Evolutionary conservation across 2,888 invertebrate species (phyloP).

Genomic region (Dryococelus australis): DNA sequence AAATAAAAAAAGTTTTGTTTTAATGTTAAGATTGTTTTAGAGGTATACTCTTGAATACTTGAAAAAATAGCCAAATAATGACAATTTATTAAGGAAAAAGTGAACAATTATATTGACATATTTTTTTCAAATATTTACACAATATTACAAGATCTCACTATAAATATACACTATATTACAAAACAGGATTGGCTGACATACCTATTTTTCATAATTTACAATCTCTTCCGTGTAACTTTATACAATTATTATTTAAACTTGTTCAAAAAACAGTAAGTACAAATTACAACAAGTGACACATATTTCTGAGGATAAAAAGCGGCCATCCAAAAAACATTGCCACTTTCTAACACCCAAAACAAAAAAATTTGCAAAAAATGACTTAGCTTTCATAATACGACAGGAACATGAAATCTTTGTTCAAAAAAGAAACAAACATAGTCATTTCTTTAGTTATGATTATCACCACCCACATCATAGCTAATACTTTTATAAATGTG

Average conservation of each 20-base stretch:
- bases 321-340: slow-evolving; percentile 23
- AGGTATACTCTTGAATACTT: slow-evolving; percentile 46
- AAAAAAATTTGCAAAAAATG: slow-evolving; percentile 45
- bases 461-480: slow-evolving; percentile 40
- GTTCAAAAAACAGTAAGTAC: slow-evolving; percentile 47
- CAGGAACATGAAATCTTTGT: slow-evolving; percentile 47
- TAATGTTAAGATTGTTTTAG: slow-evolving; percentile 21
- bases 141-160: slow-evolving; percentile 46
- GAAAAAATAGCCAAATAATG: slow-evolving; percentile 48
- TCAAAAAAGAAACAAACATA: slow-evolving; percentile 42
- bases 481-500: slow-evolving; percentile 42
- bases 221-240: slow-evolving; percentile 40
- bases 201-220: slow-evolving; percentile 23
- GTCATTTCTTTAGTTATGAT: slow-evolving; percentile 33
- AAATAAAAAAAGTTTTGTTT: not conserved
- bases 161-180: slow-evolving; percentile 47
- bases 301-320: slow-evolving; percentile 34
- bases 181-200: slow-evolving; percentile 42
- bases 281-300: slow-evolving; percentile 46
- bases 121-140: slow-evolving; percentile 45
- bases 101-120: slow-evolving; percentile 45
- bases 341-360: slow-evolving; percentile 7
- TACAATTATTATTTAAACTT: slow-evolving; percentile 43
- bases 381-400: slow-evolving; percentile 47
- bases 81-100: slow-evolving; percentile 46